Evolutionary conservation across 2,797 vertebrate species (phyloP).

Genomic region (Vireo griseus): DNA sequence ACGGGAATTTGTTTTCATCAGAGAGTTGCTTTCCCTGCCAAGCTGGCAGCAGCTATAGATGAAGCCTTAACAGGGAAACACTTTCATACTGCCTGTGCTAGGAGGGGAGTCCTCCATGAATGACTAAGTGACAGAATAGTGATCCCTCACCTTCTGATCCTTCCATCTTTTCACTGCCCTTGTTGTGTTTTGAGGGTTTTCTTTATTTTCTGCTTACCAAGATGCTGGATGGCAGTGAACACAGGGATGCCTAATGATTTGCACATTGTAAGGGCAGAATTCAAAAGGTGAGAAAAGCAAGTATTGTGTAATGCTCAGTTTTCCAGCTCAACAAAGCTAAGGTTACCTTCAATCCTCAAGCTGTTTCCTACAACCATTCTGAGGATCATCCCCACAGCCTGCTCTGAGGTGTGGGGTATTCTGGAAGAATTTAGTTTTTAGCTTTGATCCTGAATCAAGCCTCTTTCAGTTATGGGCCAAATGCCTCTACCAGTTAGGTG

Average conservation of each 20-base stretch:
- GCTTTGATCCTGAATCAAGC: neutral
- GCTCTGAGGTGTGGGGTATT: neutral
- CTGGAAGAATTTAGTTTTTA: neutral
- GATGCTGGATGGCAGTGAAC: neutral
- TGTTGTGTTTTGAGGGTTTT: neutral
- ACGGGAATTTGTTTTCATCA: neutral
- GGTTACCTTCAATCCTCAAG: neutral
- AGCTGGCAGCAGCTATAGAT: slow-evolving; percentile 18
- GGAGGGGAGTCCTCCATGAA: neutral
- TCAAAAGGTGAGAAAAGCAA: slow-evolving; percentile 28
- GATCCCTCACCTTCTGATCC: neutral
- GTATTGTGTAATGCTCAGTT: neutral
- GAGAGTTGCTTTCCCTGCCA: slow-evolving; percentile 9
- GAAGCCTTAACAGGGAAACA: neutral
- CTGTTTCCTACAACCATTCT: neutral
- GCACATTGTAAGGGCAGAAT: neutral
- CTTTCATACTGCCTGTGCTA: neutral
- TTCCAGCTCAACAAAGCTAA: slow-evolving; percentile 2
- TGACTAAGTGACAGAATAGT: neutral
- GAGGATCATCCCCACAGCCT: neutral
- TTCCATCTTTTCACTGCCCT: neutral
- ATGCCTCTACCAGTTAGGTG: neutral
- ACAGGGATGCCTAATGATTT: neutral
- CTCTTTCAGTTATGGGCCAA: neutral
- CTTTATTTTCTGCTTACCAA: neutral